Conservation (phyloP, 2,888 invertebrate species). For the Ephialtes manifestator region DNA sequence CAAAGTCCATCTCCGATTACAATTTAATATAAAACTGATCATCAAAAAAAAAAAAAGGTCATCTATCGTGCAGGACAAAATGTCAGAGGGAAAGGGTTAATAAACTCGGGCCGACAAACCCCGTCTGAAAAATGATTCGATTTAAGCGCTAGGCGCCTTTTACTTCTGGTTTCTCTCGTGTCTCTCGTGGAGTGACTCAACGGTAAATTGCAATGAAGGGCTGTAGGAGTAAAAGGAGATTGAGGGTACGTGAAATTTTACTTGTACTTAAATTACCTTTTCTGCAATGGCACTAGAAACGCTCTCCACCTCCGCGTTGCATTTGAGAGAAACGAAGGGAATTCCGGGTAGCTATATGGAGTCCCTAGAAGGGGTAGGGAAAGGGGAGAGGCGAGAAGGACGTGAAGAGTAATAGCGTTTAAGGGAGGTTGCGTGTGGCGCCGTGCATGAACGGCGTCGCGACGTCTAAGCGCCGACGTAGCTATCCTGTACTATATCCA, state of each 20-base stretch:
- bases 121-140: not conserved
- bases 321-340: conserved; percentile 58
- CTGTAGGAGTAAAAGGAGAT: not conserved
- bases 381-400: conserved; percentile 42
- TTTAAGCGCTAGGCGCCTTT: not conserved
- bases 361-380: conserved; percentile 20
- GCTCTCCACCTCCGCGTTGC: conserved; percentile 26
- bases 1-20: no score
- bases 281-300: not conserved
- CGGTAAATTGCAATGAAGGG: conserved; percentile 51
- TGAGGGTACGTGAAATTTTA: conserved; percentile 56
- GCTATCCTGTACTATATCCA: conserved; percentile 49
- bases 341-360: conserved; percentile 43
- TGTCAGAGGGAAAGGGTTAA: not conserved
- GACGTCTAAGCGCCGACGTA: conserved; percentile 81
- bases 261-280: conserved; percentile 48
- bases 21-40: not conserved
- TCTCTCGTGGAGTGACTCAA: conserved; percentile 16
- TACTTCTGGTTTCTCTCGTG: conserved; percentile 25
- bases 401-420: conserved; percentile 78
- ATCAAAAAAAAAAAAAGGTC: not conserved
- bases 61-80: not conserved
- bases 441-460: conserved; percentile 83
- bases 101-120: not conserved
- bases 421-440: conserved; percentile 84